Evolutionary conservation across 2,113 vertebrate genomes (phyloP).

Genomic region (Edolisoma coerulescens): DNA sequence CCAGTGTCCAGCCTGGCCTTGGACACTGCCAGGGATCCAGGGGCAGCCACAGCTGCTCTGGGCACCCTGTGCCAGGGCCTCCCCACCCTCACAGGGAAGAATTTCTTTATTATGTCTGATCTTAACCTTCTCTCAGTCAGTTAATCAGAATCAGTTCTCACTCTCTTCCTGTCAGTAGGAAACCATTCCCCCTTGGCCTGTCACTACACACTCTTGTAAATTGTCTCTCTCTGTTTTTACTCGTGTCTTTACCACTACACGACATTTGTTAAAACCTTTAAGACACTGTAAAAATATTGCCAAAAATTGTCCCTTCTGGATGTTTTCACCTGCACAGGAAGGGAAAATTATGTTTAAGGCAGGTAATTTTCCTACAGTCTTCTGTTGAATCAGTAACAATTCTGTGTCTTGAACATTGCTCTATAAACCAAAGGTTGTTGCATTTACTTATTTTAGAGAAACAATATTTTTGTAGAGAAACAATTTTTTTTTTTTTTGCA

Average conservation of each 20-base stretch:
- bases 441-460: background rate
- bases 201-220: background rate
- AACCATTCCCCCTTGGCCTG: background rate
- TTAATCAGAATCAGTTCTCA: too few relatives aligned
- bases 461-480: background rate
- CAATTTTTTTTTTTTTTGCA: background rate
- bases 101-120: background rate
- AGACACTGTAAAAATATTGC: background rate
- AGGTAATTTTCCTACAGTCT: background rate
- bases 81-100: fast-evolving
- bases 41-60: background rate
- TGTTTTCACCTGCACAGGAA: background rate
- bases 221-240: background rate
- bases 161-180: background rate
- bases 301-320: background rate
- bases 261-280: background rate
- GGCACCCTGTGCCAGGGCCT: background rate
- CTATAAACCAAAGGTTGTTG: background rate
- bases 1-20: background rate
- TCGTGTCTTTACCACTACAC: background rate
- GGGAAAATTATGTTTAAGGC: background rate
- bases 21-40: background rate
- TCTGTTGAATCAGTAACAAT: background rate
- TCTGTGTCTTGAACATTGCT: background rate
- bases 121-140: background rate